phyloP scores from a whole-genome alignment of 2,888 invertebrate species.

The Habrosyne pyritoides region DNA sequence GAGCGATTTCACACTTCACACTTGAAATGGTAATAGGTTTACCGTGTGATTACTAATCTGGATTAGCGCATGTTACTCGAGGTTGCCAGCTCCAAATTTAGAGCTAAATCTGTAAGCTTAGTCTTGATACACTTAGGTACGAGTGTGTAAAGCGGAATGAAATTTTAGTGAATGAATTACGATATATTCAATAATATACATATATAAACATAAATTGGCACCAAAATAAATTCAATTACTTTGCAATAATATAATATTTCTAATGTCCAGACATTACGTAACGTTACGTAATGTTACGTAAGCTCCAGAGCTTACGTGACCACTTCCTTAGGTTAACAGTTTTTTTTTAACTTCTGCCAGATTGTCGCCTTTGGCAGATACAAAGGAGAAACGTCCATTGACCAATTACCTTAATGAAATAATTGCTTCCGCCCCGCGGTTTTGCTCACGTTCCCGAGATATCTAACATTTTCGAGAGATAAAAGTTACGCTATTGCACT shows the following conservation, averaged over 20 bases:
- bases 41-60: slow-evolving; percentile 63
- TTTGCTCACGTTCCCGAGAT: too few relatives aligned
- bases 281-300: too few relatives aligned
- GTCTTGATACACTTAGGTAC: slow-evolving; percentile 19
- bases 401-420: not conserved
- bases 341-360: too few relatives aligned
- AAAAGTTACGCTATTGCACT: too few relatives aligned
- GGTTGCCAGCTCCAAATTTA: slow-evolving; percentile 36
- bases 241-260: too few relatives aligned
- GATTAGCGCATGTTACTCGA: slow-evolving; percentile 43
- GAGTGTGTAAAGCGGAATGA: slow-evolving; percentile 8
- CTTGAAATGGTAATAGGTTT: slow-evolving; percentile 58
- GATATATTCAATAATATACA: not conserved
- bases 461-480: too few relatives aligned
- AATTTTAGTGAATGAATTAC: slow-evolving; percentile 2
- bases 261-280: too few relatives aligned
- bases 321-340: too few relatives aligned
- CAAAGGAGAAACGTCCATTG: not conserved
- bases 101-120: slow-evolving; percentile 36
- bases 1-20: slow-evolving; percentile 62
- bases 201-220: not conserved
- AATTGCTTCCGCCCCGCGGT: too few relatives aligned
- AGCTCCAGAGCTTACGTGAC: too few relatives aligned
- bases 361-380: too few relatives aligned
- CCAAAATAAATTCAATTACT: too few relatives aligned